Evolutionary conservation across 2,888 invertebrate genomes (phyloP), one percentile per base, ranked within the genome.

Genomic region (Xestia rhomboidea): DNA sequence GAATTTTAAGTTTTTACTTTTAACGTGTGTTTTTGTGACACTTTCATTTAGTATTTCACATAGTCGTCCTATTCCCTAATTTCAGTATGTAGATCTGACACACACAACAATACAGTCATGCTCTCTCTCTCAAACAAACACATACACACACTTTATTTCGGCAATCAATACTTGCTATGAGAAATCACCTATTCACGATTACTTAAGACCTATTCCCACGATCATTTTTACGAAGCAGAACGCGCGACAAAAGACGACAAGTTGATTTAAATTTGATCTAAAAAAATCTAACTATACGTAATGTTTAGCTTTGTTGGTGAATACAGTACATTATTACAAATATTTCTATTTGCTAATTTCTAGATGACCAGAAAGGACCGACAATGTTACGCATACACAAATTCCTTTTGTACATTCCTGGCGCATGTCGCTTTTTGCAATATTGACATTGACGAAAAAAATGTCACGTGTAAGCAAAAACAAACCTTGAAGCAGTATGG

Each of bases 101-200:
- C n/a, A 57, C 81, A 68, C 57, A 44, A 30, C 30, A 21, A 30
- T 63, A 71, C 11, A 57, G n/a, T 11, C 27, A 6, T 18, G 27
- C 24, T 38, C 18, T 44, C 34, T 41, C 24, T 44, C 27, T 13
- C 13, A 66, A 18, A 60, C 15, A 46, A 5, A 27, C 24, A 79
- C 21, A 11, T 41, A 60, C 44, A 46, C 44, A 38, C 15, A 38
- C 64, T 66, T 68, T 51, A 66, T 73, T 81, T 79, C 64, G 38
- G 24, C 69, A 81, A 24, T 79, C 72, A 79, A 84, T 79, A 79
- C 46, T 78, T 70, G 70, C 70, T 68, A 78, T 78, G 79, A 62
- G 69, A 69, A 60, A 79, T 73, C 64, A 73, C 72, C n/a, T 46
- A 30, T 54, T 46, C 51, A 64, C 57, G 27, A 60, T n/a, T 41